Evolutionary conservation across 2,797 vertebrate species (phyloP).

Genomic region (Xerus rutilus): DNA sequence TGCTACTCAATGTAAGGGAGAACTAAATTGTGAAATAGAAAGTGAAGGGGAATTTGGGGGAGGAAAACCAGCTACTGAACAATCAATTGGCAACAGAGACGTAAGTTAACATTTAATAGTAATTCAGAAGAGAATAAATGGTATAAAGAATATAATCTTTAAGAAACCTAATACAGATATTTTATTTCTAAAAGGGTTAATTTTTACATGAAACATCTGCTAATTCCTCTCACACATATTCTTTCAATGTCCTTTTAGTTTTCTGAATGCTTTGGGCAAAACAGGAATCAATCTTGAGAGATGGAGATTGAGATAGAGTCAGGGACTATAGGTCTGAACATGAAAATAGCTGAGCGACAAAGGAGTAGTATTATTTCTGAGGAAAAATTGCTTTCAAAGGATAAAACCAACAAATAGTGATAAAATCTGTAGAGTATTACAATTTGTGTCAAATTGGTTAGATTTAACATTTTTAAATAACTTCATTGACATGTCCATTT

Average conservation of each 20-base stretch:
- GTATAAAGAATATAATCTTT: neutral
- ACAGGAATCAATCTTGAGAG: neutral
- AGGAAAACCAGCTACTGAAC: neutral
- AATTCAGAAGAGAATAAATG: slow-evolving; percentile 12
- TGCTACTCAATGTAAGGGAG: neutral
- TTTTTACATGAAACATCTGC: neutral
- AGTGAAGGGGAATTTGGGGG: neutral
- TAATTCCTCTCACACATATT: neutral
- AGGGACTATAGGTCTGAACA: neutral
- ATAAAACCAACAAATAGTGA: neutral
- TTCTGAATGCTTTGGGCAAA: neutral
- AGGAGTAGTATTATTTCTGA: neutral
- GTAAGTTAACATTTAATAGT: neutral
- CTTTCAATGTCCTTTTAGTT: neutral
- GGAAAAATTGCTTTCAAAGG: neutral
- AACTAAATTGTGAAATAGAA: neutral
- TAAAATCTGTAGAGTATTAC: neutral
- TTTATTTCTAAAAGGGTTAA: neutral
- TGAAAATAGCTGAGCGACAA: neutral
- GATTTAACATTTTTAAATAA: neutral
- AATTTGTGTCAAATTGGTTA: neutral
- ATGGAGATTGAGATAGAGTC: neutral
- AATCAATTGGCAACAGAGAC: neutral
- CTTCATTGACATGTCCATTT: neutral
- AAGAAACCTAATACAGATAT: neutral